Base-by-base conservation (phyloP, 2,113 vertebrate genomes). In the Callipepla squamata region DNA sequence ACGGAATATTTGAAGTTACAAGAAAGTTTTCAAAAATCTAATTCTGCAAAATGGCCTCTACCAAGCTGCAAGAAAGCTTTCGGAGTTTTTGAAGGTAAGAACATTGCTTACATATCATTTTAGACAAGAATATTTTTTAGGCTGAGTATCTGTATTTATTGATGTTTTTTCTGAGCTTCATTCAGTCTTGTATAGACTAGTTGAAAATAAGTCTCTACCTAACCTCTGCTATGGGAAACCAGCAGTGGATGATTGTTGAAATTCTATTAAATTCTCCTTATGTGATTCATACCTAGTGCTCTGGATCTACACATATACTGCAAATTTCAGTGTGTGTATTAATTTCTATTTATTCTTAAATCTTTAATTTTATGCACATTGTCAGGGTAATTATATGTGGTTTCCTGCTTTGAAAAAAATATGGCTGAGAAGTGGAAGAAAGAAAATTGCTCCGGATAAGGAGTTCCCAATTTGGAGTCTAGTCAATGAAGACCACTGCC, bases 11-110 rank as follows among this genome's bases (percentile, higher is more conserved):
- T 98, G 89, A 98, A 97, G 95, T 96, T 98, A 92, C 97, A 98
- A 91, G 98, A 98, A 97, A 97, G 93, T 88, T 98, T 98, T 97
- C 98, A 98, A 95, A 98, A 97, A 96, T 97, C 97, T 73, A 97
- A 85, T 96, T 97, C 95, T 96, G 96, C 97, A 89, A 98, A 98
- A 85, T 98, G 97, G 97, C 98, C 98, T 23, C 89, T 98, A 30
- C 98, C 98, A 67, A 98, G 91, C 96, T 98, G 97, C 96, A 98
- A 86, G 68, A 98, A 97, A 92, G 91, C 97, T 38, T 97, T 98
- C 76, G 96, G 96, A 96, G 96, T 98, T 82, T 97, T 98, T 95
- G 98, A 98, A 97, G 98, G 98, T 98, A 98, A 97, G 97, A 42
- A 85, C 84, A 50, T 15, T 22, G 67, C 51, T 70, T 53, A 25